Percentiles rank a stretch among this genome's conserved stretches.
Evolutionary conservation across 1,140 invertebrate species (phyloP).

Genomic region (Ceratoteleas bidentatus): DNA sequence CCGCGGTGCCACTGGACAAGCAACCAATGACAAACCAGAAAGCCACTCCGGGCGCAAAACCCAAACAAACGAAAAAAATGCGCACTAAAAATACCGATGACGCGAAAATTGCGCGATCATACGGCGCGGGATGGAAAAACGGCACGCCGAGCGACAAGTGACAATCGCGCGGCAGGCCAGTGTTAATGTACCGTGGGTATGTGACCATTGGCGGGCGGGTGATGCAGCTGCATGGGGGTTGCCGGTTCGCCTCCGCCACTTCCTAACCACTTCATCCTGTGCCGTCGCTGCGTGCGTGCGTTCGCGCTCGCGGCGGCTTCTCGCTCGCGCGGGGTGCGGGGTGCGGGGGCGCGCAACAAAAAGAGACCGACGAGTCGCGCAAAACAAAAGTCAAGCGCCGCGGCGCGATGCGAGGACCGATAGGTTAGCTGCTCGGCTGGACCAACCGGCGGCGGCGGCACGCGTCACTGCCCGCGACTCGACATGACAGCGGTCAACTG

Average conservation of each 20-base stretch:
- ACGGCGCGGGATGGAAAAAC: no score
- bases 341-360: slow-evolving; percentile 22
- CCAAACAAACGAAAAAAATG: slow-evolving; percentile 15
- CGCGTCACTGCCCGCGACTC: slow-evolving; percentile 15
- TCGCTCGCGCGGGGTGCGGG: neutral
- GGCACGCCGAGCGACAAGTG: no score
- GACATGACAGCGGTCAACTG: slow-evolving; percentile 31
- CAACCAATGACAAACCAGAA: neutral
- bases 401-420: neutral
- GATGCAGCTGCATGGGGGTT: slow-evolving; percentile 80
- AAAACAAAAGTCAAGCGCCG: slow-evolving; percentile 56
- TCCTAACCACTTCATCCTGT: slow-evolving; percentile 80
- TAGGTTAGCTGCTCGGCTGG: slow-evolving; percentile 33
- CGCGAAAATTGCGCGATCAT: no score
- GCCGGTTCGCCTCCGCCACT: slow-evolving; percentile 79
- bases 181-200: slow-evolving; percentile 75
- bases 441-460: slow-evolving; percentile 10
- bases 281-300: slow-evolving; percentile 56
- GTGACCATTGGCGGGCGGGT: slow-evolving; percentile 79
- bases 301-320: slow-evolving; percentile 13
- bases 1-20: no score
- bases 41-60: neutral
- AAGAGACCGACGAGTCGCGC: slow-evolving; percentile 37
- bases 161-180: neutral
- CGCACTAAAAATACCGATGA: no score